These are phyloP conservation scores for Crotophaga sulcirostris DNA, from an alignment of 2,113 vertebrate genomes.

Conservation along the genomic window DNA sequence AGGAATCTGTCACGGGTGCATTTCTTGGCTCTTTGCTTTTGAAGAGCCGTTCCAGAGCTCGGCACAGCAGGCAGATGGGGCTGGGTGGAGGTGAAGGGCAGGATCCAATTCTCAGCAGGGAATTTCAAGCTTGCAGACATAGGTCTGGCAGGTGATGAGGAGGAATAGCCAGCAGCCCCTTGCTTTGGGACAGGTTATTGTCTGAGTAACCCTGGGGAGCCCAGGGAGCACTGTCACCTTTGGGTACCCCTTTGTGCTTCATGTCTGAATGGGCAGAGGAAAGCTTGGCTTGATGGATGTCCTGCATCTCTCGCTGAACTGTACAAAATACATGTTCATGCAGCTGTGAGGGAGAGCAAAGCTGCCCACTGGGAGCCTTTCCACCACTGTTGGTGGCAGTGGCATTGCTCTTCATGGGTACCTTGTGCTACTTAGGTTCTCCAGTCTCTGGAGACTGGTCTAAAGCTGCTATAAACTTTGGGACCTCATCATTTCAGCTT, in stretches of 20 bases:
- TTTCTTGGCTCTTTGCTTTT: slow-evolving; percentile 4
- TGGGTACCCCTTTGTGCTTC: neutral
- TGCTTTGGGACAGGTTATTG: neutral
- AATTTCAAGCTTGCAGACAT: neutral
- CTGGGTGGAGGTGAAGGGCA: neutral
- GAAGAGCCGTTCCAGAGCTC: neutral
- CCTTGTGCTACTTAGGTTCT: neutral
- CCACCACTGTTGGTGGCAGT: neutral
- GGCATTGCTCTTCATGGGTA: neutral
- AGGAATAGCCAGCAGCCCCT: neutral
- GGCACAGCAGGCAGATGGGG: neutral
- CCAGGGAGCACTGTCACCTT: neutral
- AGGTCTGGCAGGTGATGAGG: neutral
- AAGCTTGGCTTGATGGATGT: neutral
- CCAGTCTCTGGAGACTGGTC: neutral
- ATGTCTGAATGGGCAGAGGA: neutral
- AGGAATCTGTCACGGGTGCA: neutral
- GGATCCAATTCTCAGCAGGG: neutral
- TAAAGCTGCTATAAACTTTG: neutral
- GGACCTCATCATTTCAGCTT: neutral
- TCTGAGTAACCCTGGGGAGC: neutral
- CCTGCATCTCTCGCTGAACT: neutral
- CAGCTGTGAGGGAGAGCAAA: neutral
- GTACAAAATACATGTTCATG: neutral
- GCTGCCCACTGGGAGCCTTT: neutral